Base-by-base conservation (phyloP, 2,888 invertebrate species). In the Plebejus melissa region DNA sequence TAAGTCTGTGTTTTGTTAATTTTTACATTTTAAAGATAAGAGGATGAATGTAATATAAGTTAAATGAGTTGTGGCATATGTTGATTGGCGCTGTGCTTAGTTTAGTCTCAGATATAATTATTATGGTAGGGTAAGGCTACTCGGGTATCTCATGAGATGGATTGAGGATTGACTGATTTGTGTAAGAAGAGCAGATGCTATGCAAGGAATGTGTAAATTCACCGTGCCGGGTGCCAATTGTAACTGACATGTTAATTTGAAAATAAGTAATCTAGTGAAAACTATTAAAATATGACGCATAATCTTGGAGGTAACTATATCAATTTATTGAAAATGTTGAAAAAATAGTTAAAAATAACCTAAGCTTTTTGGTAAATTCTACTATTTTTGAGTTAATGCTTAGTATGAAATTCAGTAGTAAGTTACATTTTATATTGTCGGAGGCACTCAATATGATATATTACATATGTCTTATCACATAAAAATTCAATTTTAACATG, bases 1-100 rank as follows among this genome's bases (percentile, higher is more conserved):
- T 90, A 91, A 92, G 92, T 91, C 91, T 92, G 92, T 86, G 87
- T 89, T 87, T 90, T 88, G 89, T 87, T 88, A 86, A 87, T 87
- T 87, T 87, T 87, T 84, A 88, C 83, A 87, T 85, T 83, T 87
- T 84, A 83, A 85, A 85, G 85, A 87, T 83, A 83, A 86, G 83
- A 86, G 83, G 82, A 84, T 84, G 84, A 82, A 82, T 86, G 85
- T 87, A 82, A 81, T 80, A 77, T 80, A 82, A 82, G 84, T 85
- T 83, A 86, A 83, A 84, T 85, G 87, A 85, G 84, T 83, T 83
- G 84, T 87, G 84, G 86, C 85, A 83, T 85, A 82, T 83, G 87
- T 84, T 84, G 84, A 85, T 86, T 81, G 87, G 90, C 88, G 88
- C 90, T 88, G 88, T 88, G 91, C 89, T 90, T 90, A 88, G 88